Percentiles rank a stretch among this genome's conserved stretches.
These are phyloP conservation scores for Drosophila paramelanica DNA, from an alignment of 2,888 invertebrate genomes.

Conservation along the genomic window DNA sequence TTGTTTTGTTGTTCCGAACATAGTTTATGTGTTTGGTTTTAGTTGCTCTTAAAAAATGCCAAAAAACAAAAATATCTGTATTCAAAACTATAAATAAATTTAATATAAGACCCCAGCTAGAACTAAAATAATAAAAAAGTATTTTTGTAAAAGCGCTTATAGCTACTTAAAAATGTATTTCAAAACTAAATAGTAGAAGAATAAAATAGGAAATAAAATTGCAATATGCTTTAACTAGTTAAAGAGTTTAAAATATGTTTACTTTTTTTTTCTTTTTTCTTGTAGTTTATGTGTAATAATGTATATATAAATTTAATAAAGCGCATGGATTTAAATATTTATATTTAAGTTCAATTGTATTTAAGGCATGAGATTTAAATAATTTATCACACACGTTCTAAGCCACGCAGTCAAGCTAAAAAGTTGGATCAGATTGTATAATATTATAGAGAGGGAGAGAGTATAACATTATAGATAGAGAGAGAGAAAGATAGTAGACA, in stretches of 20 bases:
- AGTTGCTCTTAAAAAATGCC: conserved; percentile 68
- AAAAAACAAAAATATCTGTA: conserved; percentile 45
- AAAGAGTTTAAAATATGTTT: conserved; percentile 50
- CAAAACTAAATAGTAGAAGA: conserved; percentile 57
- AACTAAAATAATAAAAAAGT: conserved; percentile 38
- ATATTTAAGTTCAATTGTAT: conserved; percentile 47
- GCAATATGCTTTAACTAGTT: conserved; percentile 63
- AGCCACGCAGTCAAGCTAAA: conserved; percentile 55
- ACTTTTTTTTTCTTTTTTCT: conserved; percentile 26
- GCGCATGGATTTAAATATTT: conserved; percentile 62
- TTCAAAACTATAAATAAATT: conserved; percentile 36
- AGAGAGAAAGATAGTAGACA: conserved; percentile 1
- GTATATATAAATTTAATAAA: conserved; percentile 55
- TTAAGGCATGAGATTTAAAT: conserved; percentile 65
- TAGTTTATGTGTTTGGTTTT: conserved; percentile 71
- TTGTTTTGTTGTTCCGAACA: conserved; percentile 35
- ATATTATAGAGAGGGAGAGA: conserved; percentile 8
- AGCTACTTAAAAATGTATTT: conserved; percentile 42
- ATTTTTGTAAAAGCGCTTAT: conserved; percentile 28
- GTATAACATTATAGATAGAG: conserved; percentile 9
- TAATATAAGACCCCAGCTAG: conserved; percentile 30
- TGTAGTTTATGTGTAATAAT: conserved; percentile 42
- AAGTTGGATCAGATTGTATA: conserved; percentile 31
- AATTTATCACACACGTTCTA: conserved; percentile 74
- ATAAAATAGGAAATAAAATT: conserved; percentile 48